A percentile compares a stretch with the other conserved stretches of the same genome.
phyloP scores from a whole-genome alignment of 2,113 vertebrate species.

The Todiramphus chloris region DNA sequence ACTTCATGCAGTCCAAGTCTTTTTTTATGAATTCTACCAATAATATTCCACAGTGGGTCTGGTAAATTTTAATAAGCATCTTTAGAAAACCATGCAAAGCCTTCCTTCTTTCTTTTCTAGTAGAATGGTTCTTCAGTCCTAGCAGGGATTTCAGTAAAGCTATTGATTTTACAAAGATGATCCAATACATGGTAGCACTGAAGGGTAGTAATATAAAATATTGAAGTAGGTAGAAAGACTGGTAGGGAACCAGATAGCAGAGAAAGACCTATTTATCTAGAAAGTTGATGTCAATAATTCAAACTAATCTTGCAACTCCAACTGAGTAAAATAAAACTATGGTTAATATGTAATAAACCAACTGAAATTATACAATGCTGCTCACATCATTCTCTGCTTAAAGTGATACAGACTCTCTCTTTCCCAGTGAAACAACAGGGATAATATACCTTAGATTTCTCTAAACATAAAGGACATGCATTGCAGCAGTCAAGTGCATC shows the following conservation, averaged over 20 bases:
- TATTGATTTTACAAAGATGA: no score
- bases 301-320: background rate
- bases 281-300: background rate
- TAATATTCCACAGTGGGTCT: background rate
- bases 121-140: background rate
- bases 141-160: background rate
- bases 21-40: background rate
- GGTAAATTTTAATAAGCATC: background rate
- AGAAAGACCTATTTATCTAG: background rate
- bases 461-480: background rate
- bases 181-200: background rate
- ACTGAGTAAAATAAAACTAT: background rate
- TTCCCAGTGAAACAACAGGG: background rate
- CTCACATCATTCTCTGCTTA: background rate
- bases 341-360: background rate
- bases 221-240: background rate
- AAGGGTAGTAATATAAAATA: background rate
- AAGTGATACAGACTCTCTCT: rapidly evolving
- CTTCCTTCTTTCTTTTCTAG: background rate
- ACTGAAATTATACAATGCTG: background rate
- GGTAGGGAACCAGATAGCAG: background rate
- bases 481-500: background rate
- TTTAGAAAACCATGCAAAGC: background rate
- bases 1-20: background rate
- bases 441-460: background rate